These are phyloP conservation scores for Agelaius phoeniceus DNA, from an alignment of 2,113 vertebrate genomes.

Conservation along the genomic window DNA sequence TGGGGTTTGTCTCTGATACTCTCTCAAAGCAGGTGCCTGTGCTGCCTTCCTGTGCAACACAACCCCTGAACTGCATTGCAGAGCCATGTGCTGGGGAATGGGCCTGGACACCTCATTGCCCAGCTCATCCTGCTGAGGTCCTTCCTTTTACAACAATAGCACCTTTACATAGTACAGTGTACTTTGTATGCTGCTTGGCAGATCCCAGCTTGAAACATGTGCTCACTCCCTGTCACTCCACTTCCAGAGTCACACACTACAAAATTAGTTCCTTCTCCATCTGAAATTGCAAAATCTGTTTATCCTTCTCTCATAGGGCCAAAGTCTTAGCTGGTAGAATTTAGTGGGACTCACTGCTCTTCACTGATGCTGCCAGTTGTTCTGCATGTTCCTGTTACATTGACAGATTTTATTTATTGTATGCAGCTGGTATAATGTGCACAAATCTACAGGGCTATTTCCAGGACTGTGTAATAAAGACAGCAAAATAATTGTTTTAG, in stretches of 20 bases:
- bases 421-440: neutral
- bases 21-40: neutral
- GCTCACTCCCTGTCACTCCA: fast-evolving
- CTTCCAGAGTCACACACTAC: neutral
- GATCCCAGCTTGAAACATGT: neutral
- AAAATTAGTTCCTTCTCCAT: neutral
- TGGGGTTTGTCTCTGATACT: neutral
- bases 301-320: neutral
- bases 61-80: neutral
- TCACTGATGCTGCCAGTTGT: neutral
- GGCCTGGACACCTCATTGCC: neutral
- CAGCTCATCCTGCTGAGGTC: neutral
- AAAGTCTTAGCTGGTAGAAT: neutral
- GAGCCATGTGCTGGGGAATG: neutral
- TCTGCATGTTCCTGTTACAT: neutral
- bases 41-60: neutral
- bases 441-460: neutral
- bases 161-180: neutral
- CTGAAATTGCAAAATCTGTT: neutral
- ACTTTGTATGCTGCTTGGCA: neutral
- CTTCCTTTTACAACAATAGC: neutral
- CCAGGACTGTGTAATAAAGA: neutral
- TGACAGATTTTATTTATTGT: neutral
- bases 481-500: neutral
- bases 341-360: neutral